phyloP scores from a whole-genome alignment of 30 jellyfish, hydroid and myxozoan genomes.

The Turritopsis dohrnii region DNA sequence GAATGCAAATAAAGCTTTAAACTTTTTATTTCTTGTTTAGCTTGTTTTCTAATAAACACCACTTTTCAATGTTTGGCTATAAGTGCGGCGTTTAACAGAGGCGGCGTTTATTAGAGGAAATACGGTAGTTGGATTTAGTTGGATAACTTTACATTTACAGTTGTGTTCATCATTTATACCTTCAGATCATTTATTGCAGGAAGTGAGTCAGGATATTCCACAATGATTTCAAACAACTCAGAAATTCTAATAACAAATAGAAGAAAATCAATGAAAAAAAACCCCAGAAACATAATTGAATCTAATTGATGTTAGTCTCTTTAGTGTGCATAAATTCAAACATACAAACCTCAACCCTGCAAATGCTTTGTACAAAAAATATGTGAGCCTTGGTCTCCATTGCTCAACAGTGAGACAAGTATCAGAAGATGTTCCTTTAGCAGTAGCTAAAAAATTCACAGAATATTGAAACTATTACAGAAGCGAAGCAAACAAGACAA shows the following conservation, averaged over 20 bases:
- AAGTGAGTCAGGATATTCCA: constrained; percentile 95
- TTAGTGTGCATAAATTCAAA: neutral
- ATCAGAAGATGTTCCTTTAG: neutral
- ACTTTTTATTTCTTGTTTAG: too few relatives aligned
- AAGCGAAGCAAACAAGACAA: neutral
- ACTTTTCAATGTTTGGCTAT: too few relatives aligned
- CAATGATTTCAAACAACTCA: constrained; percentile 91
- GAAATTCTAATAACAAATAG: constrained; percentile 51
- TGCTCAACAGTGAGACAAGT: constrained; percentile 47
- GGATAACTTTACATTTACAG: neutral
- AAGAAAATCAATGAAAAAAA: neutral
- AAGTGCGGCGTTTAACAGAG: too few relatives aligned
- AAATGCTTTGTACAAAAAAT: constrained; percentile 75
- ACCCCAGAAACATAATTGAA: neutral
- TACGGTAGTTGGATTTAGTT: too few relatives aligned
- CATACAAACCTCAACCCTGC: constrained; percentile 82
- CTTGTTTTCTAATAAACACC: too few relatives aligned
- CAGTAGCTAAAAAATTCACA: neutral
- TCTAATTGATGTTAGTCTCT: neutral
- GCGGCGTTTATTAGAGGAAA: too few relatives aligned
- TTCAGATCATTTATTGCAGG: constrained; percentile 90
- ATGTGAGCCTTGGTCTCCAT: constrained; percentile 84
- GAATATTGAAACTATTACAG: too few relatives aligned
- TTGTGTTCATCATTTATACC: constrained; percentile 50
- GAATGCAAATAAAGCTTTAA: too few relatives aligned